These are phyloP conservation scores for Endotricha flammealis DNA, from an alignment of 2,888 invertebrate genomes.

Conservation along the genomic window DNA sequence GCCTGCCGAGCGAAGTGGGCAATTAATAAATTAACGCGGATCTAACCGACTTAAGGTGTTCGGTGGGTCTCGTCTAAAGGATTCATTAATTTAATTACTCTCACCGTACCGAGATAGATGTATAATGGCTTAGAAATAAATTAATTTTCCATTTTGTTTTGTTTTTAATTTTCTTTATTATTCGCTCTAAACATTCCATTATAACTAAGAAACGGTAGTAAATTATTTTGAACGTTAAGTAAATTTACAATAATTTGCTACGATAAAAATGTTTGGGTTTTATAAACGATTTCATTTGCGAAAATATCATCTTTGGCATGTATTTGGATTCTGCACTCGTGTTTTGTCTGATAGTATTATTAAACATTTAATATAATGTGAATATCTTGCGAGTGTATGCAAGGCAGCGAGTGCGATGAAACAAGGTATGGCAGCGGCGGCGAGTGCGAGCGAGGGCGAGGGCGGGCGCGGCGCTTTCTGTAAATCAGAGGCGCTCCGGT, in stretches of 20 bases:
- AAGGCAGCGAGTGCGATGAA: background rate
- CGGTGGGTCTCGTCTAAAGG: constrained; percentile 50
- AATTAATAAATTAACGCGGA: constrained; percentile 76
- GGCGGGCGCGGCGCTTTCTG: constrained; percentile 36
- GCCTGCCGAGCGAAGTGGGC: constrained; percentile 59
- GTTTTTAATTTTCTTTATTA: background rate
- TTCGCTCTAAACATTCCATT: too few species aligned
- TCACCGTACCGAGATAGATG: constrained; percentile 30
- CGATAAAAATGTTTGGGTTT: too few species aligned
- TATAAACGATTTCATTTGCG: too few species aligned
- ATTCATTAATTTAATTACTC: constrained; percentile 70
- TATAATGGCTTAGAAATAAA: constrained; percentile 4
- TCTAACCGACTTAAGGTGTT: constrained; percentile 66
- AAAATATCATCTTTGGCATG: too few species aligned
- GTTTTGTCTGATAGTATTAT: too few species aligned
- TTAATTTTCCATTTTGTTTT: constrained; percentile 1
- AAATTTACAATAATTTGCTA: too few species aligned
- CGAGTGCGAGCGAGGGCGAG: constrained; percentile 26
- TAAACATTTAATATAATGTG: too few species aligned
- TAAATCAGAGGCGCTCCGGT: constrained; percentile 71
- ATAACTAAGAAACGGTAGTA: too few species aligned
- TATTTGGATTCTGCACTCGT: too few species aligned
- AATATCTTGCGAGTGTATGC: background rate
- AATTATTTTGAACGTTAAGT: too few species aligned
- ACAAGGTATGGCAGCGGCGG: background rate